These are phyloP conservation scores for Platyscelio sp. DNA, from an alignment of 2,888 invertebrate species.

Conservation along the genomic window DNA sequence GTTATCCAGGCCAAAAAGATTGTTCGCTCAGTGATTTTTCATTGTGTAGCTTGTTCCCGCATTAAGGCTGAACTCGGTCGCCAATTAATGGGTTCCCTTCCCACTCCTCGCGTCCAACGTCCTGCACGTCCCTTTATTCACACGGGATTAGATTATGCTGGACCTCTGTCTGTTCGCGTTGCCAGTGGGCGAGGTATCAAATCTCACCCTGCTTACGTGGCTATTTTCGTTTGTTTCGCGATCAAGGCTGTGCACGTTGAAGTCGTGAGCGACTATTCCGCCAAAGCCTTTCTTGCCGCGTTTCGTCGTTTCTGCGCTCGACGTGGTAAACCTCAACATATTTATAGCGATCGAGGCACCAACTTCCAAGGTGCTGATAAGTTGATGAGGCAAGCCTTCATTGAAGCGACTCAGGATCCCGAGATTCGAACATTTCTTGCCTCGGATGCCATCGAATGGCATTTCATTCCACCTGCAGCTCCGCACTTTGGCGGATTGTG, in stretches of 20 bases:
- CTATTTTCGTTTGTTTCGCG: neutral
- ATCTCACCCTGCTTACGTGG: neutral
- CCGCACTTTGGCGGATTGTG: neutral
- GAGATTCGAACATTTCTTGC: neutral
- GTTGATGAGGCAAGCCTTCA: neutral
- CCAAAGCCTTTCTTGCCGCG: neutral
- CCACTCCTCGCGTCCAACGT: neutral
- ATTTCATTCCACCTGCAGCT: neutral
- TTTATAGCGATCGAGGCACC: slow-evolving; percentile 11
- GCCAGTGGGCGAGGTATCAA: neutral
- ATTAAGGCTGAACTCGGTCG: neutral
- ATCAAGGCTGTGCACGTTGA: slow-evolving; percentile 7
- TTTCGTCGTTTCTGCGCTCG: slow-evolving; percentile 5
- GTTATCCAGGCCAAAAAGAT: neutral
- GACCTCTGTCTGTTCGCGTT: neutral
- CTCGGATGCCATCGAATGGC: neutral
- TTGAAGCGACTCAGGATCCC: neutral
- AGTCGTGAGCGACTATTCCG: neutral
- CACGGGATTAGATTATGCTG: slow-evolving; percentile 7
- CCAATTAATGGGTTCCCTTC: slow-evolving; percentile 2
- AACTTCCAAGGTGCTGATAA: slow-evolving; percentile 5
- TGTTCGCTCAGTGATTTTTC: neutral
- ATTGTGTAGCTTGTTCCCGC: neutral
- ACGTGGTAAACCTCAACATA: neutral
- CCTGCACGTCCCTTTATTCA: neutral